Evolutionary conservation across 2,797 vertebrate species (phyloP).

Genomic region (Pangasius krempfi): DNA sequence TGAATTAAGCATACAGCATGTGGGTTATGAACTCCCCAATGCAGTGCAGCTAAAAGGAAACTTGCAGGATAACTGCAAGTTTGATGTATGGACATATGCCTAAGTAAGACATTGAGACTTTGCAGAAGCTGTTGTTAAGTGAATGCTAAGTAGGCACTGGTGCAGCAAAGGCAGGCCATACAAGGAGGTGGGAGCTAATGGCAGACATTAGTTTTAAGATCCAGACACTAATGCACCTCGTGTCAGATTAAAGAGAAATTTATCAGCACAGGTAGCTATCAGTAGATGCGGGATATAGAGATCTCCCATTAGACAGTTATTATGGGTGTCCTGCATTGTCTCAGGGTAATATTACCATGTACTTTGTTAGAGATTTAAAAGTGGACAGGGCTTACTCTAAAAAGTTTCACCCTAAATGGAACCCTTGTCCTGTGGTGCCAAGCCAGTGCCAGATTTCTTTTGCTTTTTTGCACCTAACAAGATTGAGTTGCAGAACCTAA

Average conservation of each 20-base stretch:
- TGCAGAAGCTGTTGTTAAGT: slow-evolving; percentile 48
- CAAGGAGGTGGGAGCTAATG: slow-evolving; percentile 52
- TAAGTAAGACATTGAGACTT: slow-evolving; percentile 39
- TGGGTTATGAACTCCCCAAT: not conserved
- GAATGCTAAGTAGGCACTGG: slow-evolving; percentile 51
- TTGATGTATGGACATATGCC: slow-evolving; percentile 44
- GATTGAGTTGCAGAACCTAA: not conserved
- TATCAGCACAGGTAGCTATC: slow-evolving; percentile 60
- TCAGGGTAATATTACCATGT: slow-evolving; percentile 40
- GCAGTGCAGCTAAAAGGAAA: slow-evolving; percentile 23
- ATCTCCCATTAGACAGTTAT: slow-evolving; percentile 52
- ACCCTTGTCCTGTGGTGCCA: not conserved
- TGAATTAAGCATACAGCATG: not conserved
- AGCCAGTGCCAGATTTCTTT: slow-evolving; percentile 14
- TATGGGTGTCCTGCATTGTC: slow-evolving; percentile 52
- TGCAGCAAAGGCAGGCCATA: slow-evolving; percentile 37
- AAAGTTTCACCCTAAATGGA: slow-evolving; percentile 6
- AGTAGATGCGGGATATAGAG: slow-evolving; percentile 51
- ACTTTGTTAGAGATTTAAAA: slow-evolving; percentile 25
- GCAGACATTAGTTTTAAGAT: slow-evolving; percentile 55
- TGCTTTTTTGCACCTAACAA: not conserved
- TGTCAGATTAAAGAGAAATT: slow-evolving; percentile 61
- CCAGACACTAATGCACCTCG: slow-evolving; percentile 57
- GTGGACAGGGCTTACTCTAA: not conserved
- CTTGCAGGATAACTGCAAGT: slow-evolving; percentile 9